Conservation (phyloP, 2,888 invertebrate genomes). For the Eristalinus aeneus region DNA sequence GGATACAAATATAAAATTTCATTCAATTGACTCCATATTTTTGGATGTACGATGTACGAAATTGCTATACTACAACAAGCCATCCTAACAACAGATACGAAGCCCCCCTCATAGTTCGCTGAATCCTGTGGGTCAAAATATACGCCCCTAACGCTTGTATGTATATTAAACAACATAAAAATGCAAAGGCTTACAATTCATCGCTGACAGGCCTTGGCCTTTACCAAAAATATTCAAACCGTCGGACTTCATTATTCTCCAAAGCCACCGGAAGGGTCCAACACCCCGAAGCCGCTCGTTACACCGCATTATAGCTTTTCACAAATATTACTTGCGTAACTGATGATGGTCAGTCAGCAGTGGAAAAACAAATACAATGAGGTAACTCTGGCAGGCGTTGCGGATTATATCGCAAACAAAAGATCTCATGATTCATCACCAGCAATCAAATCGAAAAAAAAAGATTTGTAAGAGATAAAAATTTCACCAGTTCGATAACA, state of each 20-base stretch:
- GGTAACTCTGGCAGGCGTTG: not conserved
- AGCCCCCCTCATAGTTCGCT: no score
- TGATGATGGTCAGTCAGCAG: not conserved
- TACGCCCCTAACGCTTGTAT: not conserved
- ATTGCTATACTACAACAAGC: no score
- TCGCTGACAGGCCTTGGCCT: not conserved
- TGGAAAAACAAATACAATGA: not conserved
- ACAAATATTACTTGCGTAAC: not conserved
- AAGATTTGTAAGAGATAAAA: not conserved
- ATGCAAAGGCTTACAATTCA: not conserved
- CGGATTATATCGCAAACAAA: not conserved
- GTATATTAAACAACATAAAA: not conserved
- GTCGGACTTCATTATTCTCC: not conserved
- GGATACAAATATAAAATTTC: no score
- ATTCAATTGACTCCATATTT: no score
- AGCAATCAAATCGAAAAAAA: not conserved
- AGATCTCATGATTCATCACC: conserved; percentile 3
- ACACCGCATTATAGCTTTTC: not conserved
- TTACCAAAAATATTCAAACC: not conserved
- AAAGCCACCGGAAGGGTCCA: not conserved
- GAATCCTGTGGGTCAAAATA: no score
- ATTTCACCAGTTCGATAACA: not conserved
- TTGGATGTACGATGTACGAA: no score
- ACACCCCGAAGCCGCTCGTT: no score
- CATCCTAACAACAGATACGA: no score